Conservation (phyloP, 2,797 vertebrate genomes). For the Mycteria americana region DNA sequence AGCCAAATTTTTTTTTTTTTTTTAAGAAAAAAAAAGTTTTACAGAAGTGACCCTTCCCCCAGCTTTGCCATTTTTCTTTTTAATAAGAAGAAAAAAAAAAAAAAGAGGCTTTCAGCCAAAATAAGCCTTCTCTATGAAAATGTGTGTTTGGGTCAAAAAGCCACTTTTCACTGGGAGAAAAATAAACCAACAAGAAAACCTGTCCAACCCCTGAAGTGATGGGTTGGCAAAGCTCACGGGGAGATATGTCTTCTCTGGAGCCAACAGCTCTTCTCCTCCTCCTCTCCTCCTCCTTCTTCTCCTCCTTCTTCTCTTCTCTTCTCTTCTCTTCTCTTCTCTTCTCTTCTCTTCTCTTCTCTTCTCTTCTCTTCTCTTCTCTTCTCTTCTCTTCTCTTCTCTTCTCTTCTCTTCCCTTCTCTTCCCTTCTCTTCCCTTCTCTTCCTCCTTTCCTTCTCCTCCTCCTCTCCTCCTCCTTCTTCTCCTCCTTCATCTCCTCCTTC, state of each 20-base stretch:
- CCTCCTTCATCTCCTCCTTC: neutral
- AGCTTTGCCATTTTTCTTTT: neutral
- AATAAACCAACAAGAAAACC: neutral
- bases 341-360: too few relatives aligned
- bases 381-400: too few relatives aligned
- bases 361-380: too few relatives aligned
- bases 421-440: too few relatives aligned
- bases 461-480: too few relatives aligned
- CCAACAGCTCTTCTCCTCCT: neutral
- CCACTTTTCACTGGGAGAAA: neutral
- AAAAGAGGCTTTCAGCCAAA: neutral
- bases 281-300: rapidly evolving
- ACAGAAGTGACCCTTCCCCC: neutral
- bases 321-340: too few relatives aligned
- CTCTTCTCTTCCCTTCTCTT: too few relatives aligned
- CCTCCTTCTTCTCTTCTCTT: neutral
- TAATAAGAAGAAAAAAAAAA: neutral
- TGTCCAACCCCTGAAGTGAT: neutral
- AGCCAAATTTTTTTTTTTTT: neutral
- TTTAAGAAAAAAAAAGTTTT: neutral
- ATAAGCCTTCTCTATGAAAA: neutral
- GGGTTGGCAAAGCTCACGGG: neutral
- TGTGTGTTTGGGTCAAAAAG: neutral
- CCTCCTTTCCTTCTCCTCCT: neutral
- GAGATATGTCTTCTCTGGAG: neutral